phyloP scores from a whole-genome alignment of 2,888 invertebrate genomes.

The Pammene fasciana region DNA sequence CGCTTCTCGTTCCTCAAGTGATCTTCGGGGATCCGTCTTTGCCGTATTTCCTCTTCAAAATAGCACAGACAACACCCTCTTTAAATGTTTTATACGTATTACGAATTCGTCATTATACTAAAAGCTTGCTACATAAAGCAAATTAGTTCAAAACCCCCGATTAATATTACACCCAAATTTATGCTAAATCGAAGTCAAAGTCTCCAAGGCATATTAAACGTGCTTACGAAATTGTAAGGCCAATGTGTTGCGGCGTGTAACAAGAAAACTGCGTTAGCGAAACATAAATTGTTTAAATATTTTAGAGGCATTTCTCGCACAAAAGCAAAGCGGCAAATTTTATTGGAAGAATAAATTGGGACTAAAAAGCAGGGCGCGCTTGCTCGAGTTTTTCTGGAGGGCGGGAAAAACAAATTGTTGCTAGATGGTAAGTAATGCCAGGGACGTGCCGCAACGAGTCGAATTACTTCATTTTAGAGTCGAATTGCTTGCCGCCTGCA shows the following conservation, averaged over 20 bases:
- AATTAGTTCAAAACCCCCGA: slow-evolving; percentile 18
- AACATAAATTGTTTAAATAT: slow-evolving; percentile 77
- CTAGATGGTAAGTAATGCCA: slow-evolving; percentile 76
- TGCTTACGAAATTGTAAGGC: slow-evolving; percentile 30
- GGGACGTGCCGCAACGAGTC: slow-evolving; percentile 70
- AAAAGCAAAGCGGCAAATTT: slow-evolving; percentile 74
- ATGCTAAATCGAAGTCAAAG: slow-evolving; percentile 37
- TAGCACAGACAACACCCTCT: background rate
- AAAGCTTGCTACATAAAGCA: slow-evolving; percentile 18
- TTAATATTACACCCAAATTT: slow-evolving; percentile 33
- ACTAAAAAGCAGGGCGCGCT: slow-evolving; percentile 75
- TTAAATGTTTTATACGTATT: background rate
- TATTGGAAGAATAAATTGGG: slow-evolving; percentile 78
- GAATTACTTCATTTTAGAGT: slow-evolving; percentile 71
- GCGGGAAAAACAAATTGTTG: slow-evolving; percentile 78
- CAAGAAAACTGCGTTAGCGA: slow-evolving; percentile 62
- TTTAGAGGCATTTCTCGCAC: slow-evolving; percentile 69
- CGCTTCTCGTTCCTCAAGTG: slow-evolving; percentile 64
- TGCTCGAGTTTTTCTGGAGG: slow-evolving; percentile 70
- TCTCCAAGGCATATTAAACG: slow-evolving; percentile 33
- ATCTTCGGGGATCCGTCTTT: slow-evolving; percentile 49
- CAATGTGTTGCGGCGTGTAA: slow-evolving; percentile 48
- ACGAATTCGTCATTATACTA: slow-evolving; percentile 3
- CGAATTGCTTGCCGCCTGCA: slow-evolving; percentile 54
- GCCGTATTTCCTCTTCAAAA: slow-evolving; percentile 27